Evolutionary conservation across 2,888 invertebrate genomes (phyloP).

Genomic region (Caenorhabditis virilis): DNA sequence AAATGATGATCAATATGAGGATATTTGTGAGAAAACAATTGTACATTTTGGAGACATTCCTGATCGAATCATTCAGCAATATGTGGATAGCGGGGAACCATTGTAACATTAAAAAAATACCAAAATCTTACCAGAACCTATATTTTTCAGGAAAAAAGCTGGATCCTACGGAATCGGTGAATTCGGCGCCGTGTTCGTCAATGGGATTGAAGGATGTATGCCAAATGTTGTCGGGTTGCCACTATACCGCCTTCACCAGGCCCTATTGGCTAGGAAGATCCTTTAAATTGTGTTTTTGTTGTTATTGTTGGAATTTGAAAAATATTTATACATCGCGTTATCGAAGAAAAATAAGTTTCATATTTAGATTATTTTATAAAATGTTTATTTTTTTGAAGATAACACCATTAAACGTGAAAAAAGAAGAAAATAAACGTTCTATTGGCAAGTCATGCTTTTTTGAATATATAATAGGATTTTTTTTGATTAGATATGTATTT

Average conservation of each 20-base stretch:
- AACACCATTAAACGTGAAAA: no score
- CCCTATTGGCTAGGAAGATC: conserved; percentile 25
- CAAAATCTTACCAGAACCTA: not conserved
- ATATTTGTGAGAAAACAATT: conserved; percentile 77
- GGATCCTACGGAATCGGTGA: conserved; percentile 91
- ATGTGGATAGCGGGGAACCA: conserved; percentile 86
- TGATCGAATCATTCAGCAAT: conserved; percentile 79
- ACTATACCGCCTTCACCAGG: conserved; percentile 69
- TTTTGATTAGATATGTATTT: no score
- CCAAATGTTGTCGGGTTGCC: conserved; percentile 89
- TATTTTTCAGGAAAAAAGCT: conserved; percentile 74
- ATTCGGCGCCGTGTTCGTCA: conserved; percentile 81
- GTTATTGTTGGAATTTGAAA: no score
- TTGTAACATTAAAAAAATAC: conserved; percentile 74
- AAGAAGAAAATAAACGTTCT: no score
- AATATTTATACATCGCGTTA: no score
- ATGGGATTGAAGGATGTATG: conserved; percentile 82
- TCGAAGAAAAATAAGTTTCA: no score
- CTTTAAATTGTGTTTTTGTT: no score
- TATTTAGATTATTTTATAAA: no score
- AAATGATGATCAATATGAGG: conserved; percentile 20
- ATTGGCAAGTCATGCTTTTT: no score
- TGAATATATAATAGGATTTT: no score
- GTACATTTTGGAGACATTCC: conserved; percentile 82
- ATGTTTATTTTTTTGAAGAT: no score